A percentile compares a stretch with the other conserved stretches of the same genome.
Conservation (phyloP, 2,797 vertebrate genomes). For the Melanotaenia pygmaea region DNA sequence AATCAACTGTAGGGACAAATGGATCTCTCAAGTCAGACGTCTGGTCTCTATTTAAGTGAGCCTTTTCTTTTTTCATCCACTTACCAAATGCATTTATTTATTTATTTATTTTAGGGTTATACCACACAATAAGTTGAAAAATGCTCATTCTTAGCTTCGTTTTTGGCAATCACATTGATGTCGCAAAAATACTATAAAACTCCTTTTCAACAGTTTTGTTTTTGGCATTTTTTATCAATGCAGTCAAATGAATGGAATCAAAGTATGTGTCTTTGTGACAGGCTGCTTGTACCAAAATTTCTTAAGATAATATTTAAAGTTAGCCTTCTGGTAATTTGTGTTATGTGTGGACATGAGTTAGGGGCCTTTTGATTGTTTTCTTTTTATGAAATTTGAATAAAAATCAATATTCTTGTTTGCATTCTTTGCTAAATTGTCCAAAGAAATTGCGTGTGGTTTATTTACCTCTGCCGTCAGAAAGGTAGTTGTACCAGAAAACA, state of each 20-base stretch:
- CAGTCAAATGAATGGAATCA: no score
- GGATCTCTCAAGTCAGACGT: background rate
- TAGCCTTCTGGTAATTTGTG: background rate
- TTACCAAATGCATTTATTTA: background rate
- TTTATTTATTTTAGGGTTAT: background rate
- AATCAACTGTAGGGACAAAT: background rate
- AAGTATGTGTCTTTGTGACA: no score
- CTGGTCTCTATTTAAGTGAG: background rate
- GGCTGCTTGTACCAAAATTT: no score
- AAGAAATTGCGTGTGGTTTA: background rate
- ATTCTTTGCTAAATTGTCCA: background rate
- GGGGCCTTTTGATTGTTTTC: background rate
- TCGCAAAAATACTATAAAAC: no score
- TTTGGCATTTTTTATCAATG: no score
- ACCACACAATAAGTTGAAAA: background rate
- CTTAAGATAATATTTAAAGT: background rate
- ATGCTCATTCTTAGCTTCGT: background rate
- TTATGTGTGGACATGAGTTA: background rate
- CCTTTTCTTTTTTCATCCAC: background rate
- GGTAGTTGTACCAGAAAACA: slow-evolving; percentile 99
- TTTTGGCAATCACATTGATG: background rate
- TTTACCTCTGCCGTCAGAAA: slow-evolving; percentile 95
- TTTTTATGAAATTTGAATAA: background rate
- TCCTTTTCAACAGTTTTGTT: no score
- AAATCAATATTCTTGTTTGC: background rate